These are phyloP conservation scores for Orthonychiurus folsomi DNA, from an alignment of 2,888 invertebrate species.

Conservation along the genomic window DNA sequence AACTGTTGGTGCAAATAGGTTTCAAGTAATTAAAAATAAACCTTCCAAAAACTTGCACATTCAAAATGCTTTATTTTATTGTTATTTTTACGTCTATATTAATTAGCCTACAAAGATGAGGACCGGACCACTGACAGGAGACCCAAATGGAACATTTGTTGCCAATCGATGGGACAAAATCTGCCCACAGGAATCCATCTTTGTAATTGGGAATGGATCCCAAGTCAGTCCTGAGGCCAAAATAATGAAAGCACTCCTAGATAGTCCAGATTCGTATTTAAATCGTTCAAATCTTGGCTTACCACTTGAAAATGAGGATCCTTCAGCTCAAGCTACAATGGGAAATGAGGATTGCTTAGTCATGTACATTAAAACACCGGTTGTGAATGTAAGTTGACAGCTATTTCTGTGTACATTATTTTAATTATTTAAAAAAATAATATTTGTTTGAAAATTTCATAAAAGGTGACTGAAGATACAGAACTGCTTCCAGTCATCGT, in stretches of 20 bases:
- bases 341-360: conserved; percentile 1
- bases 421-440: too few relatives aligned
- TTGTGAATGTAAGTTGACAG: too few relatives aligned
- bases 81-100: conserved; percentile 1
- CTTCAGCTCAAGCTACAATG: not conserved
- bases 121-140: conserved; percentile 1
- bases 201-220: too few relatives aligned
- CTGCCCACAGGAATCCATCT: not conserved
- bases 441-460: too few relatives aligned
- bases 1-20: not conserved
- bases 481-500: conserved; percentile 35
- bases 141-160: not conserved
- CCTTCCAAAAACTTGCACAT: too few relatives aligned
- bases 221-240: not conserved
- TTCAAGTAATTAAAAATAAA: not conserved
- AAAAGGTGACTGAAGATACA: not conserved
- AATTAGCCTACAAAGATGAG: not conserved
- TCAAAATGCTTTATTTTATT: not conserved
- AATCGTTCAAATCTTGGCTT: not conserved
- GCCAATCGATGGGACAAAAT: not conserved
- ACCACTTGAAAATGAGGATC: not conserved
- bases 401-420: too few relatives aligned
- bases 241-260: not conserved
- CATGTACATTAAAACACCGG: not conserved
- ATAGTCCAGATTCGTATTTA: not conserved